These are phyloP conservation scores for Balanococcus diminutus DNA, from an alignment of 2,888 invertebrate species.

Conservation along the genomic window DNA sequence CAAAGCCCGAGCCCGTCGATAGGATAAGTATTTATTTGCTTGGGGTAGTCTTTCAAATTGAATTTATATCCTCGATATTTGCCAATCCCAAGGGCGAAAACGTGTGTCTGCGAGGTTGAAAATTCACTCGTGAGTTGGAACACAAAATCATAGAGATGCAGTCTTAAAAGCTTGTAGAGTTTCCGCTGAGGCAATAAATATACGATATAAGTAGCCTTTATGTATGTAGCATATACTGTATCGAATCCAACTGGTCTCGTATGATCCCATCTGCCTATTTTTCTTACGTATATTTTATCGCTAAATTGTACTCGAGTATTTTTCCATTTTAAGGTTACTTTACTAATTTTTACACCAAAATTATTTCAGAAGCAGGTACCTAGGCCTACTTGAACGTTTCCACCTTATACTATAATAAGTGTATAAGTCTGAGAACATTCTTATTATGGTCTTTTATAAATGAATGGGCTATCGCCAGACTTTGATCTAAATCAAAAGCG, in stretches of 20 bases:
- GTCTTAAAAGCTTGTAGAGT: not conserved
- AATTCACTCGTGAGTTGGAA: not conserved
- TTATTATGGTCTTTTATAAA: not conserved
- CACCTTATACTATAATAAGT: not conserved
- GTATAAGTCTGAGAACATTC: not conserved
- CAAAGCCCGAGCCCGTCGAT: constrained; percentile 30
- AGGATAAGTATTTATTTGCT: constrained; percentile 38
- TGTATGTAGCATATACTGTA: too few species aligned
- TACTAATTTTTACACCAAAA: too few species aligned
- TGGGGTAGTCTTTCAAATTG: constrained; percentile 42
- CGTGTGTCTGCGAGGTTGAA: constrained; percentile 15
- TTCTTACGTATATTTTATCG: too few species aligned
- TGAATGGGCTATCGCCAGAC: not conserved
- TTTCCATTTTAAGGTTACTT: too few species aligned
- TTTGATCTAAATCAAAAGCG: not conserved
- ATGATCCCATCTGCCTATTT: too few species aligned
- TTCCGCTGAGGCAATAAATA: not conserved
- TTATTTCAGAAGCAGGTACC: too few species aligned
- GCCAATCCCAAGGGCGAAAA: constrained; percentile 29
- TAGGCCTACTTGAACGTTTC: too few species aligned
- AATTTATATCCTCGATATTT: constrained; percentile 35
- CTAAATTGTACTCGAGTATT: too few species aligned
- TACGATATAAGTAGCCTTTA: too few species aligned
- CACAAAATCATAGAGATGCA: not conserved
- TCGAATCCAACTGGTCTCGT: too few species aligned